Conservation (phyloP, 2,797 vertebrate genomes). For the Rousettus madagascariensis region DNA sequence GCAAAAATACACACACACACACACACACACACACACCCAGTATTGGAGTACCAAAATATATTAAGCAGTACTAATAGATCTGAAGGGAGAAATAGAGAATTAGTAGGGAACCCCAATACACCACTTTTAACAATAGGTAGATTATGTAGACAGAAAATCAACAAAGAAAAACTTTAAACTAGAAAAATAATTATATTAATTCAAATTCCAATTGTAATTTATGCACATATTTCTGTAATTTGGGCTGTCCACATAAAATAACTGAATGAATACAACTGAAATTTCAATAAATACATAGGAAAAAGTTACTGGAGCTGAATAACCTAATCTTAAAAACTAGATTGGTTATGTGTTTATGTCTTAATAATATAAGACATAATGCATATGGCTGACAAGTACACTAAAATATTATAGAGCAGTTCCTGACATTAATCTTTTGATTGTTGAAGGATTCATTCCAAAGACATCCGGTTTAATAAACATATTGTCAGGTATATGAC, state of each 20-base stretch:
- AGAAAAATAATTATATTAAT: background rate
- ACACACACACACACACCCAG: too few species aligned
- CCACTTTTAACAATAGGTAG: background rate
- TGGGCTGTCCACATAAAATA: background rate
- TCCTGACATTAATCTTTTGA: background rate
- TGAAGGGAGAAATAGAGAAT: background rate
- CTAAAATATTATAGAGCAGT: background rate
- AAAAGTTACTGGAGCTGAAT: background rate
- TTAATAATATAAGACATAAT: background rate
- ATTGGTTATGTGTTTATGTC: background rate
- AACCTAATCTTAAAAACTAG: background rate
- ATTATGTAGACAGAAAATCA: background rate
- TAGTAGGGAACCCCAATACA: background rate
- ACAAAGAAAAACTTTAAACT: background rate
- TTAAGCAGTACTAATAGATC: background rate
- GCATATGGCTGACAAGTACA: background rate
- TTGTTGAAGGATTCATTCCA: background rate
- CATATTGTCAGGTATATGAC: background rate
- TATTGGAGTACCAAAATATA: background rate
- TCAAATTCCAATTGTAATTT: background rate
- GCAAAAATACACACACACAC: too few species aligned
- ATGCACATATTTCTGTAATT: background rate
- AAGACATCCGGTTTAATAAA: background rate
- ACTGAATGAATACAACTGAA: background rate
- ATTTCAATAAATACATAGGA: background rate